Evolutionary conservation across 2,113 vertebrate genomes (phyloP).

Genomic region (Xyliphius kryptos): DNA sequence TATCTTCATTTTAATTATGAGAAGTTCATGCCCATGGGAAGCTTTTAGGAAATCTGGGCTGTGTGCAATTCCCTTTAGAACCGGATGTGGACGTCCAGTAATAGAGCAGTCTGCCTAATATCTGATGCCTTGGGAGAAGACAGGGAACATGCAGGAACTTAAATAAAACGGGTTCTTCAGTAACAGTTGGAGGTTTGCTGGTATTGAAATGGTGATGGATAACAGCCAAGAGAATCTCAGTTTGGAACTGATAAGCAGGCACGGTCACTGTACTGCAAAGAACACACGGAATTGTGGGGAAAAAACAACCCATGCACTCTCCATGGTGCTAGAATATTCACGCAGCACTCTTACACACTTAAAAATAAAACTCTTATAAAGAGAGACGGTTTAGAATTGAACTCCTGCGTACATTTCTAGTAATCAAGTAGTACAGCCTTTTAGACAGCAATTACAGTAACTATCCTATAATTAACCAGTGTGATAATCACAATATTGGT

Average conservation of each 20-base stretch:
- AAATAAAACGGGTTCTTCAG: too few species aligned
- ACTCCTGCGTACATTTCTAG: not conserved
- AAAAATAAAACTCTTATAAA: too few species aligned
- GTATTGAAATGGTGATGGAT: too few species aligned
- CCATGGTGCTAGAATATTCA: constrained; percentile 41
- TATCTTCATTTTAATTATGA: constrained; percentile 19
- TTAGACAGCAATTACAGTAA: not conserved
- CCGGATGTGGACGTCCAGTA: constrained; percentile 2
- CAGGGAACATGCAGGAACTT: constrained; percentile 10
- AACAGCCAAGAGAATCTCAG: too few species aligned
- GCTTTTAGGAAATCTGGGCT: too few species aligned
- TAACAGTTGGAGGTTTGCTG: not conserved
- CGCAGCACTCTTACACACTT: not conserved
- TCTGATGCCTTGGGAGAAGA: constrained; percentile 2
- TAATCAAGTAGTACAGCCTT: not conserved
- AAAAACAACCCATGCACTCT: constrained; percentile 5
- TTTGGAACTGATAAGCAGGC: too few species aligned
- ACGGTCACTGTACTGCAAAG: too few species aligned
- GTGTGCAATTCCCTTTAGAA: constrained; percentile 13
- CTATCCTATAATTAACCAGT: not conserved
- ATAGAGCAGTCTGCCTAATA: constrained; percentile 10
- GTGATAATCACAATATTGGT: too few species aligned
- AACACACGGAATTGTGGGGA: constrained; percentile 6
- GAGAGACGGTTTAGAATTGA: not conserved
- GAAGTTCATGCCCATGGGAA: constrained; percentile 15